Conservation (phyloP, 35 echinoderm and acorn worm genomes). For the Apostichopus californicus region DNA sequence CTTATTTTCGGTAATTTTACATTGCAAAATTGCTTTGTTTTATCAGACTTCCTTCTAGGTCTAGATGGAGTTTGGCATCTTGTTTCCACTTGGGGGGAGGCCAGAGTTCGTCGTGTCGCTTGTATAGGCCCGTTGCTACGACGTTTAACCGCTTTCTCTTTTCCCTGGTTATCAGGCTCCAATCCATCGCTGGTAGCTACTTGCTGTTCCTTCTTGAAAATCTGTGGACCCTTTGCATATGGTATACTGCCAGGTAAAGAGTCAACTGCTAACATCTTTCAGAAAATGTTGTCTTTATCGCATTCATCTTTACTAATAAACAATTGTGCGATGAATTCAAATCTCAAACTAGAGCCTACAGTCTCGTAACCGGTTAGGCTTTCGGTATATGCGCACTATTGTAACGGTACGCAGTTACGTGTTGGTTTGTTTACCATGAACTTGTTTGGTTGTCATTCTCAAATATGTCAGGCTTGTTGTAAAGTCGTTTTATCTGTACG, state of each 20-base stretch:
- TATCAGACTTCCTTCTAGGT: neutral
- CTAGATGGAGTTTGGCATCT: slow-evolving; percentile 43
- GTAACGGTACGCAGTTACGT: neutral
- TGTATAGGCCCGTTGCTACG: slow-evolving; percentile 30
- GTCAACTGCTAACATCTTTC: slow-evolving; percentile 48
- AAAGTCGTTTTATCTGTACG: neutral
- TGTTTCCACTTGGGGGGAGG: neutral
- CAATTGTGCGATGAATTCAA: neutral
- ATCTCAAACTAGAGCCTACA: neutral
- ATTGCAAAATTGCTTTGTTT: slow-evolving; percentile 25
- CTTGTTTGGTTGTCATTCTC: neutral
- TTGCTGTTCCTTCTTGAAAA: slow-evolving; percentile 33
- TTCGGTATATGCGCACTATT: too few species aligned
- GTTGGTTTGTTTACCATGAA: neutral
- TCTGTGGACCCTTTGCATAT: slow-evolving; percentile 11
- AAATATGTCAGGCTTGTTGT: neutral
- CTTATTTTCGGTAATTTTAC: slow-evolving; percentile 55
- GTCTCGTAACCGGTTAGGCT: too few species aligned
- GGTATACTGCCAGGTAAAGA: slow-evolving; percentile 10
- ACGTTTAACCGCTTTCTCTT: neutral
- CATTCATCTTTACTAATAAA: neutral
- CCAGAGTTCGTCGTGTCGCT: neutral
- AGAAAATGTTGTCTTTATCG: neutral
- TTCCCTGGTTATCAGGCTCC: neutral
- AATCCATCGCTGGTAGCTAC: neutral